Evolutionary conservation across 2,797 vertebrate genomes (phyloP), one percentile per base, ranked within the genome.

Genomic region (Sparidentex hasta): DNA sequence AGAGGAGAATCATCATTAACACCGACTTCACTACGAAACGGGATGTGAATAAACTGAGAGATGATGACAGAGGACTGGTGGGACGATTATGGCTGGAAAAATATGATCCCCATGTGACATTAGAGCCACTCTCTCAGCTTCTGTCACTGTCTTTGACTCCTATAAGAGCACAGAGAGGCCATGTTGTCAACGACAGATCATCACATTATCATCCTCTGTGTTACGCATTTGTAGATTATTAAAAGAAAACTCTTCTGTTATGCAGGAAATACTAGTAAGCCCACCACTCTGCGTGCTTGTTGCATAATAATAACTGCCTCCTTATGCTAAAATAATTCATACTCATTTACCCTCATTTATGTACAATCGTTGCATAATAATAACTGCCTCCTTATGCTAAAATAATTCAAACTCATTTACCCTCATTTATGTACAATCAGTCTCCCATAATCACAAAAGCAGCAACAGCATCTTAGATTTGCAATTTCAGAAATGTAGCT

Each of bases 1-100:
- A 65, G 56, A 68, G 71, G 74, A 78, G 82, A 83, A 33, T 69
- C 81, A 41, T 83, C 67, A 80, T 88, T 90, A 87, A 55, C 61
- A 11, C 3, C 9, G 12, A 81, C 73, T 76, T 74, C 38, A 44
- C 74, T 16, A n/a, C 64, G 12, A 27, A 0, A 17, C 59, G 5
- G 67, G 67, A 82, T 1, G 20, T 64, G 74, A 86, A 84, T 72
- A 82, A 84, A 86, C 54, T 66, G 51, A 0, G 63, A 47, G 43
- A 66, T 20, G n/a, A 57, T 38, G 77, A 74, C 65, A 48, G 69
- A n/a, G 20, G 64, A 21, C 67, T 3, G 52, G 17, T 47, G 65
- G 44, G 50, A 41, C 48, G 20, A 65, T 80, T 85, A 86, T 48
- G 75, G 73, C 87, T 64, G 77, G 41, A 78, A 47, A 61, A 67